A percentile compares a stretch with the other conserved stretches of the same genome.
Evolutionary conservation across 2,888 invertebrate species (phyloP).

Genomic region (Adela reaumurella): DNA sequence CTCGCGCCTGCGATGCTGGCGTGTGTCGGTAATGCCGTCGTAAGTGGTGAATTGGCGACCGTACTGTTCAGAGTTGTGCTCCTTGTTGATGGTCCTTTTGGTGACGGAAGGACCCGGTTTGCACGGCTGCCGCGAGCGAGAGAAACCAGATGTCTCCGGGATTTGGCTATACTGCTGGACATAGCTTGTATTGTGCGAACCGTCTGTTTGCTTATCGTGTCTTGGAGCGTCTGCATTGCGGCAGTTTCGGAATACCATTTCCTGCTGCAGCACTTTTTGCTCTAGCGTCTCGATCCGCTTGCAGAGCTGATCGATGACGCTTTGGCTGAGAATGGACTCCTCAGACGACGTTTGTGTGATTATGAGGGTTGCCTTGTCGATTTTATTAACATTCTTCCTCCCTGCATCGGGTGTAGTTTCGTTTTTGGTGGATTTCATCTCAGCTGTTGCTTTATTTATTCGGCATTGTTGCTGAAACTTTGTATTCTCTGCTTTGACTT

Average conservation of each 20-base stretch:
- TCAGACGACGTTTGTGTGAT: constrained; percentile 27
- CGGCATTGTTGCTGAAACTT: too few species aligned
- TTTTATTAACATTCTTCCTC: too few species aligned
- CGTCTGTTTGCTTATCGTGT: too few species aligned
- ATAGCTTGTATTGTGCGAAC: constrained; percentile 42
- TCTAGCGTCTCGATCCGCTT: constrained; percentile 34
- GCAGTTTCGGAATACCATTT: constrained; percentile 32
- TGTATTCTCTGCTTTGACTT: too few species aligned
- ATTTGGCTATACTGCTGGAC: constrained; percentile 45
- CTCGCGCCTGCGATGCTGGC: constrained; percentile 24
- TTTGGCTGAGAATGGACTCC: constrained; percentile 13
- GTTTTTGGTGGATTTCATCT: constrained; percentile 29
- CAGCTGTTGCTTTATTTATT: constrained; percentile 26
- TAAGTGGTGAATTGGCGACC: constrained; percentile 44
- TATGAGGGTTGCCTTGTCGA: constrained; percentile 29
- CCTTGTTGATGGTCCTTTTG: constrained; percentile 26
- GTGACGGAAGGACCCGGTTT: constrained; percentile 34
- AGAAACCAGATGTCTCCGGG: constrained; percentile 45
- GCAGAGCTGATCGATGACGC: constrained; percentile 8
- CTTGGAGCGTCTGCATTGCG: constrained; percentile 20
- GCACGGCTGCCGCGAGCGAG: constrained; percentile 29
- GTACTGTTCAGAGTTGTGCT: constrained; percentile 46
- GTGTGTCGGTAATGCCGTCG: constrained; percentile 43
- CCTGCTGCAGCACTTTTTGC: constrained; percentile 33
- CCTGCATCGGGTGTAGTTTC: constrained; percentile 18